Conservation (phyloP, 2,888 invertebrate genomes). For the Congeria kusceri region DNA sequence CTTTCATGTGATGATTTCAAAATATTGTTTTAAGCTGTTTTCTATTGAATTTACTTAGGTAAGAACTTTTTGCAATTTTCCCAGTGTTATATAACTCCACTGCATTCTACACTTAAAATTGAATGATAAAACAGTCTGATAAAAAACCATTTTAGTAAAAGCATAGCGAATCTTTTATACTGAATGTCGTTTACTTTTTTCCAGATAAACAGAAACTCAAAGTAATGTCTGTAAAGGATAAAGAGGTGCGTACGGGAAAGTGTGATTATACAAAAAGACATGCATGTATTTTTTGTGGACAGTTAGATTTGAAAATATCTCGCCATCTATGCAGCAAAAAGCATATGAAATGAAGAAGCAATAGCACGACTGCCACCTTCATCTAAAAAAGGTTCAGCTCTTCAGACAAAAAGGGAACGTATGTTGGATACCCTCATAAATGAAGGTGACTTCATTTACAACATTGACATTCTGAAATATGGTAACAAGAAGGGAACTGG, state of each 20-base stretch:
- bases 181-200: too few species aligned
- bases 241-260: slow-evolving; percentile 11
- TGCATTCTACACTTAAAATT: too few species aligned
- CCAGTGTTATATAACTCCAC: too few species aligned
- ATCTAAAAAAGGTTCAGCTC: background rate
- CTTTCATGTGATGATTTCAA: too few species aligned
- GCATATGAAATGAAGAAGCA: slow-evolving; percentile 17
- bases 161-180: too few species aligned
- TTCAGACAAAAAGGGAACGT: slow-evolving; percentile 11
- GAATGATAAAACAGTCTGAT: too few species aligned
- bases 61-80: too few species aligned
- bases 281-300: slow-evolving; percentile 34
- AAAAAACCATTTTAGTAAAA: too few species aligned
- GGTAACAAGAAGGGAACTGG: background rate
- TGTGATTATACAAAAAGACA: slow-evolving; percentile 32
- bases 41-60: too few species aligned
- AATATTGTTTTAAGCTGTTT: too few species aligned
- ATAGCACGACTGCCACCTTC: slow-evolving; percentile 12
- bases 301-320: slow-evolving; percentile 31
- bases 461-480: slow-evolving; percentile 24
- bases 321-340: slow-evolving; percentile 28
- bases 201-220: too few species aligned
- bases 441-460: slow-evolving; percentile 42
- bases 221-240: background rate
- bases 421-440: slow-evolving; percentile 25